Base-by-base conservation (phyloP, 2,888 invertebrate species). In the Podabrus alpinus region DNA sequence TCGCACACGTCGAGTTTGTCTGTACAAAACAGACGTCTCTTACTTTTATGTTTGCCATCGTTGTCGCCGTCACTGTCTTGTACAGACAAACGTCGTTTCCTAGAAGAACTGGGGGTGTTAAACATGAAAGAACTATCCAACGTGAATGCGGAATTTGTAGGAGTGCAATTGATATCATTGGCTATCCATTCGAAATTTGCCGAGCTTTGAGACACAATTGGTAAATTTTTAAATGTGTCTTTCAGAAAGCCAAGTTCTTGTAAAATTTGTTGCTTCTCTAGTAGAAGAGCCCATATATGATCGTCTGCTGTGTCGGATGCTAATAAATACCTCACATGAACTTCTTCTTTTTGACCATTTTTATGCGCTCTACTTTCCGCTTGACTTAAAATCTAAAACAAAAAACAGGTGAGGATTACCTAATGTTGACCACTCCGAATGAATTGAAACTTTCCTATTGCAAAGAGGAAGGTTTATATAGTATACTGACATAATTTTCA, bases 291-390 rank as follows among this genome's bases (percentile, higher is more conserved):
- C 98, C 98, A 99, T 80, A 99, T 92, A 82, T 91, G 89, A 88
- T 98, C 97, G 87, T 99, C 99, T 0, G 94, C 95, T 0, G 98
- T 99, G 72, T 93, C 91, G 74, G 89, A 88, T 0, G 97, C 98
- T 71, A 98, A 90, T 72, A 99, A 88, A 89, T 98, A 99, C 70
- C 94, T 93, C 77, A 96, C 94, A 15, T 91, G 85, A 5, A 97
- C 96, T 15, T 89, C 88, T 69, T 93, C 91, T 24, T 88, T 84
- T 86, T 98, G 98, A 0, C 99, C 99, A 75, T 99, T 94, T 62
- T 99, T 92, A 86, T 99, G 98, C 10, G 95, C 98, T 70, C 99
- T 91, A 81, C 97, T 94, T 89, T 99, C 99, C 1, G 98, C 98
- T 86, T 99, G 98, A 15, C 93, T 93, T 79, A 98, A 88, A 70